Base-by-base conservation (phyloP, 2,797 vertebrate species). In the Cyprinella venusta region DNA sequence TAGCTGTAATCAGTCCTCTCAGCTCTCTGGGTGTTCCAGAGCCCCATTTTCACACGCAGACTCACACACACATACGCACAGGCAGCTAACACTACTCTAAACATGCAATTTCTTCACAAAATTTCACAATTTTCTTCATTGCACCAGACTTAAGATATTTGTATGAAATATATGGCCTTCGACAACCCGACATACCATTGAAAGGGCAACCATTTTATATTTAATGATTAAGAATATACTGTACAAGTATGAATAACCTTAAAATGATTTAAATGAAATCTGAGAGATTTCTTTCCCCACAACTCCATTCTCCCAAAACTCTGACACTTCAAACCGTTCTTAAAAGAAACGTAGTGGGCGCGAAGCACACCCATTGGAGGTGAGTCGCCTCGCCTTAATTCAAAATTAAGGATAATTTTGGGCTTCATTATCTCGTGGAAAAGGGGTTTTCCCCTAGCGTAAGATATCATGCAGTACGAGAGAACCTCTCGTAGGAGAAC, bases 1-100 rank as follows among this genome's bases (percentile, higher is more conserved):
- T 93, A 92, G 90, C 87, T 91, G 79, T 91, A 93, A 93, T 94
- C 91, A 93, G 88, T 86, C 89, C 91, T 92, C 89, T 88, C 89
- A 89, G 90, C 92, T 91, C 90, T 88, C 86, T 92, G 92, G 91
- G 92, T 93, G 93, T 94, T 93, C 91, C 85, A 56, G 76, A 83
- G 89, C 76, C 64, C 67, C n/a, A 89, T 88, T 90, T 91, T 92
- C 91, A 93, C 91, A 93, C 70, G 40, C 87, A 89, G 89, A 67
- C 64, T 69, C 75, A 79, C 56, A 81, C 64, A 80, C 61, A 76
- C 7, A 67, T 1, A 50, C 54, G n/a, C 54, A 61, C 26, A 70
- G 16, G 18, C n/a, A 83, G 52, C 42, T 21, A 71, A 19, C 24
- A 56, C 40, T 7, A 52, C 33, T 63, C 5, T 19, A 13, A 13